Conservation (phyloP, 2,888 invertebrate genomes). For the Macrophya annulata region DNA sequence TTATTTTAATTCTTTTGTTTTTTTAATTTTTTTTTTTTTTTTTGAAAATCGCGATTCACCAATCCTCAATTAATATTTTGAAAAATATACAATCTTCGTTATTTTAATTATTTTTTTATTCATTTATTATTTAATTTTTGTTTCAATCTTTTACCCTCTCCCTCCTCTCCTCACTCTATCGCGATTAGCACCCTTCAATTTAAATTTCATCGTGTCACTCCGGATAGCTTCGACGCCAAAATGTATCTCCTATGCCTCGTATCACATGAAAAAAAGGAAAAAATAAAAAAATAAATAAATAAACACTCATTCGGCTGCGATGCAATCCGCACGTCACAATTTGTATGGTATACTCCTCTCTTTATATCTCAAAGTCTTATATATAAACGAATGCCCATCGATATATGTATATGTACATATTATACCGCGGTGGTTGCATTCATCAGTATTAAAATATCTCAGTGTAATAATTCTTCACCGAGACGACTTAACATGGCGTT, state of each 20-base stretch:
- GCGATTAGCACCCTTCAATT: constrained; percentile 73
- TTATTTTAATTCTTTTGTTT: not conserved
- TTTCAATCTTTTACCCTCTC: constrained; percentile 42
- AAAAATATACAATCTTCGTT: constrained; percentile 52
- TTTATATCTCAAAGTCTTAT: constrained; percentile 5
- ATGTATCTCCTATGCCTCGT: not conserved
- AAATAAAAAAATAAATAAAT: not conserved
- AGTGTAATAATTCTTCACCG: not conserved
- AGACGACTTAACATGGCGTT: constrained; percentile 3
- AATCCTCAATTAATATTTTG: constrained; percentile 33
- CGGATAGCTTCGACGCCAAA: constrained; percentile 3
- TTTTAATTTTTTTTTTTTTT: not conserved
- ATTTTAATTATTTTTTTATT: constrained; percentile 56
- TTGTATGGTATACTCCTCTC: constrained; percentile 47
- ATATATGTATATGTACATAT: not conserved
- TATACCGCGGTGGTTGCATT: constrained; percentile 2
- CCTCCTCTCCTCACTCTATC: constrained; percentile 30
- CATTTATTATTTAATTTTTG: constrained; percentile 60
- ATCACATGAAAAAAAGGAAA: not conserved
- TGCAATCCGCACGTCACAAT: constrained; percentile 24
- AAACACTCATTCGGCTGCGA: not conserved
- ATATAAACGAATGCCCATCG: not conserved
- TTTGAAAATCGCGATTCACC: constrained; percentile 40
- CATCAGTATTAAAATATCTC: constrained; percentile 5
- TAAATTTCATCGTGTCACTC: constrained; percentile 72